phyloP scores from a whole-genome alignment of 2,797 vertebrate species.

The Alexandromys oeconomus region DNA sequence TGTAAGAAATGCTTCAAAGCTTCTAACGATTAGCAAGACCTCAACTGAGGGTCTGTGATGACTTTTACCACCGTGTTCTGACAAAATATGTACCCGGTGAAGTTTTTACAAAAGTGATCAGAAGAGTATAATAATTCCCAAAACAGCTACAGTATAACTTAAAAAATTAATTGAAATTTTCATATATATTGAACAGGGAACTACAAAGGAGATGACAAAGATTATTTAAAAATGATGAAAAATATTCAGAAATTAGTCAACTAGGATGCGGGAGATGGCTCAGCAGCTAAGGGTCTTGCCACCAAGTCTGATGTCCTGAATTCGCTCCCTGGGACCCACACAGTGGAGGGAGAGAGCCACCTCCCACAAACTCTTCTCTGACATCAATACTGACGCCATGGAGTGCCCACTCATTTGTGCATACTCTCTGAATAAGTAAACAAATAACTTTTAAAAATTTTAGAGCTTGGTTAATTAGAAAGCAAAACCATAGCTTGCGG shows the following conservation, averaged over 20 bases:
- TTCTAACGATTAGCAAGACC: background rate
- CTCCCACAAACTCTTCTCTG: background rate
- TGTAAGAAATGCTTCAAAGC: background rate
- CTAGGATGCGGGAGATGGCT: background rate
- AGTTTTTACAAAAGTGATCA: background rate
- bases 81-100: background rate
- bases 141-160: background rate
- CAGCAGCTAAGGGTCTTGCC: background rate
- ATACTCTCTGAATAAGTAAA: background rate
- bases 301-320: background rate
- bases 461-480: slow-evolving; percentile 2
- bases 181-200: background rate
- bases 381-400: background rate
- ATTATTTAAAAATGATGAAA: slow-evolving; percentile 40
- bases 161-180: background rate
- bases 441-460: background rate
- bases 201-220: slow-evolving; percentile 4
- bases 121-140: background rate
- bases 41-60: background rate
- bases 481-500: background rate
- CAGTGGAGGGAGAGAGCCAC: background rate
- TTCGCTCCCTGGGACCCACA: background rate
- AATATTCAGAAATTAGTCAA: slow-evolving; percentile 33
- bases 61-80: background rate
- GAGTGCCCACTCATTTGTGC: background rate